Percentiles rank a stretch among this genome's conserved stretches.
phyloP scores from a whole-genome alignment of 2,797 vertebrate genomes.

The Sebastes itinus region DNA sequence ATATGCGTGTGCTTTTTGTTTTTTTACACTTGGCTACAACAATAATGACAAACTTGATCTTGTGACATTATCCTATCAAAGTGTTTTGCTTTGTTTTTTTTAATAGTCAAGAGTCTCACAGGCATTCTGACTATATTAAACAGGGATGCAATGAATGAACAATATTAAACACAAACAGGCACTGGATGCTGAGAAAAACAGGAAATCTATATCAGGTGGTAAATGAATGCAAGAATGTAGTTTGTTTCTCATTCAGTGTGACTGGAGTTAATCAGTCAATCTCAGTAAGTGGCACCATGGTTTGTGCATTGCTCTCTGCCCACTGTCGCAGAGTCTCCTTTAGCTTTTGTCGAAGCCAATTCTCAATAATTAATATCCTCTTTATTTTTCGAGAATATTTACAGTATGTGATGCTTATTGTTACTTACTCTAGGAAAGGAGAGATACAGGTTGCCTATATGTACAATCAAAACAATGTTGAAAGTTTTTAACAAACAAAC shows the following conservation, averaged over 20 bases:
- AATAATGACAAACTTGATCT: neutral
- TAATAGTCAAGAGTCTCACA: neutral
- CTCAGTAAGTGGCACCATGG: neutral
- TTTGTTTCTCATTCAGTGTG: neutral
- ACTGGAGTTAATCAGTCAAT: neutral
- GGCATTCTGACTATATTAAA: conserved; percentile 11
- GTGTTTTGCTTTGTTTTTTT: neutral
- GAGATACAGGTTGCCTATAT: neutral
- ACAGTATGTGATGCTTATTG: too few species aligned
- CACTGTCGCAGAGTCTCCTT: neutral
- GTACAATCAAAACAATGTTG: neutral
- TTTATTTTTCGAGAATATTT: neutral
- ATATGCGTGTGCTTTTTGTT: neutral
- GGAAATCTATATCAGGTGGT: neutral
- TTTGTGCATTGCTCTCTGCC: neutral
- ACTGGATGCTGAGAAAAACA: neutral
- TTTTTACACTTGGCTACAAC: neutral
- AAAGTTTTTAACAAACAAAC: neutral
- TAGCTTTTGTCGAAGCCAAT: neutral
- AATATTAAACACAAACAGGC: neutral
- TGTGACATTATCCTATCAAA: neutral
- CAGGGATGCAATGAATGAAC: conserved; percentile 5
- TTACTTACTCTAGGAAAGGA: too few species aligned
- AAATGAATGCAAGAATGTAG: neutral
- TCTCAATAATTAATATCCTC: neutral